Evolutionary conservation across 2,888 invertebrate species (phyloP), one percentile per base, ranked within the genome.

Genomic region (Ephialtes manifestator): DNA sequence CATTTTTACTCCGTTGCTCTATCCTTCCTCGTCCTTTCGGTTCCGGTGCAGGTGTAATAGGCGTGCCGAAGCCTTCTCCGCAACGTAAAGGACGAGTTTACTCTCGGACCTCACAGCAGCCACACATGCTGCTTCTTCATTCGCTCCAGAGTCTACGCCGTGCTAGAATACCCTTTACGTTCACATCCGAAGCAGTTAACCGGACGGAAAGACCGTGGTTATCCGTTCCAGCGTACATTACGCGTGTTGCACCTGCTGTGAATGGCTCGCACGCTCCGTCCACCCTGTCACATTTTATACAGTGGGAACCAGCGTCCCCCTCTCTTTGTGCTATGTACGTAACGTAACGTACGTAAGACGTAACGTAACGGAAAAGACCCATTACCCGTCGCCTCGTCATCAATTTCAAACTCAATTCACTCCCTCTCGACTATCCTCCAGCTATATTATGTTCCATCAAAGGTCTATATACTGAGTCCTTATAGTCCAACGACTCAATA

Each of bases 11-110:
- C 46, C 28, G 70, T 71, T 28, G 55, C 10, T 11, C 53, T 24
- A 46, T 75, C 35, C 43, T 67, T 55, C 65, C 55, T 51, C 31
- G 39, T 18, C 68, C 18, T 15, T 72, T 51, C 31, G 39, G n/a
- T 74, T 76, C 76, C 53, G 28, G 60, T 60, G n/a, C 74, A 67
- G 35, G 55, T 24, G 60, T 68, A 68, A 68, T 15, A 55, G 58
- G 46, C 74, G 51, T 60, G 46, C 8, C 13, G 46, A 46, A 71
- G 15, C 53, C 39, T 51, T 70, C 48, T 48, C 28, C 15, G 39
- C 18, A 39, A 65, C 39, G 15, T 10, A 39, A 18, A 5, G 43
- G 24, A 46, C 48, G 24, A 48, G 24, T 11, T 68, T 46, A 10
- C 24, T 24, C 13, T 68, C 28, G 31, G 3, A 53, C 18, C 20